Percentiles rank a stretch among this genome's conserved stretches.
Conservation (phyloP, 2,797 vertebrate species). For the Tragopan temminckii region DNA sequence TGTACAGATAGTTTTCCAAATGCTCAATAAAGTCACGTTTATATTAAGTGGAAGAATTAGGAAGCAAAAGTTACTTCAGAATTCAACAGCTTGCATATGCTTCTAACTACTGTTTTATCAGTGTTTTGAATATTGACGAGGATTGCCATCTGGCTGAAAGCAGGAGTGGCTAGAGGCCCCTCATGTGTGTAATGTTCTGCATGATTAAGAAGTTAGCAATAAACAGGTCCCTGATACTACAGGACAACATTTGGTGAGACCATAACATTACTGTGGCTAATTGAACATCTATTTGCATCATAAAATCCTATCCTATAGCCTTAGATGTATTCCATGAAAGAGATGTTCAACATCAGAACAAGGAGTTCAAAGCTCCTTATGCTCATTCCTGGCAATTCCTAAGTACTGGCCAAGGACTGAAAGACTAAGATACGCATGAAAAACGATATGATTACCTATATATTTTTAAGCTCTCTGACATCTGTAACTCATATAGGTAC, state of each 20-base stretch:
- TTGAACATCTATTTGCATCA: background rate
- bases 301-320: background rate
- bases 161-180: background rate
- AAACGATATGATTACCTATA: background rate
- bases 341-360: background rate
- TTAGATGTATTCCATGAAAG: background rate
- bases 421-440: background rate
- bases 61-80: background rate
- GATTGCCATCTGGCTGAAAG: background rate
- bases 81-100: background rate
- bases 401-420: background rate
- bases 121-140: background rate
- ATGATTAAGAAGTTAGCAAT: background rate
- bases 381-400: background rate
- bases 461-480: background rate
- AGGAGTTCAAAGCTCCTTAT: background rate
- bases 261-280: background rate
- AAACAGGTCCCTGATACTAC: background rate
- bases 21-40: background rate
- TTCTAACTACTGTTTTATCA: background rate
- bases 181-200: background rate
- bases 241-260: background rate
- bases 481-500: accelerated
- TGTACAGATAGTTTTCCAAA: background rate
- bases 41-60: background rate